A percentile compares a stretch with the other conserved stretches of the same genome.
These are phyloP conservation scores for Chymomyza fuscimana DNA, from an alignment of 2,888 invertebrate genomes.

Conservation along the genomic window DNA sequence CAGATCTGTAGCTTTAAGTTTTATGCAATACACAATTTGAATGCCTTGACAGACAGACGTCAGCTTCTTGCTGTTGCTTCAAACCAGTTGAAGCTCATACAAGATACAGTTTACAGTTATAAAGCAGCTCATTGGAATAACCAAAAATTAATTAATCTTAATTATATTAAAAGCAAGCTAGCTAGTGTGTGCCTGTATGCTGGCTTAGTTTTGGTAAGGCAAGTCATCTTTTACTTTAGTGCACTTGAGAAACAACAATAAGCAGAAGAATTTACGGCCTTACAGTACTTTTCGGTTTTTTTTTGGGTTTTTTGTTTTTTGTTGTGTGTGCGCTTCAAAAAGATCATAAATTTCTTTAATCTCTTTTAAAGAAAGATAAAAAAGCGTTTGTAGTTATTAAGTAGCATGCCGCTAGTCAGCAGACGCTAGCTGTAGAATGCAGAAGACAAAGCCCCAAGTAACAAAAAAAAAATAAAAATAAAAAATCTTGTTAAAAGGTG, in stretches of 20 bases:
- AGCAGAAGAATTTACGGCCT: neutral
- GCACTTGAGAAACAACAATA: neutral
- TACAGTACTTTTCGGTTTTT: neutral
- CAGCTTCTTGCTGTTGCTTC: neutral
- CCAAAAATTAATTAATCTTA: neutral
- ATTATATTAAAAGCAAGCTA: neutral
- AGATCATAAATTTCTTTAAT: neutral
- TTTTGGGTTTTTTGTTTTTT: neutral
- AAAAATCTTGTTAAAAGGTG: slow-evolving; percentile 7
- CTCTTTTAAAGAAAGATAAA: neutral
- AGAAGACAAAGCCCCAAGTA: neutral
- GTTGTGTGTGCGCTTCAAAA: neutral
- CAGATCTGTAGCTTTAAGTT: neutral
- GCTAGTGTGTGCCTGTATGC: too few species aligned
- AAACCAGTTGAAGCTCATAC: neutral
- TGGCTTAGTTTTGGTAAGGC: neutral
- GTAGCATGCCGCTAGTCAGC: neutral
- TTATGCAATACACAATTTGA: neutral
- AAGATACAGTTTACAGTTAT: neutral
- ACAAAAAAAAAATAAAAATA: neutral
- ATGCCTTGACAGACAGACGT: neutral
- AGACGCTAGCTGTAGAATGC: neutral
- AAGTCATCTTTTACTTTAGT: neutral
- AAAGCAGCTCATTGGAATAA: neutral
- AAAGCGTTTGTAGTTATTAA: neutral